Evolutionary conservation across 2,797 vertebrate genomes (phyloP), one percentile per base, ranked within the genome.

Genomic region (Enteromius anoplus): DNA sequence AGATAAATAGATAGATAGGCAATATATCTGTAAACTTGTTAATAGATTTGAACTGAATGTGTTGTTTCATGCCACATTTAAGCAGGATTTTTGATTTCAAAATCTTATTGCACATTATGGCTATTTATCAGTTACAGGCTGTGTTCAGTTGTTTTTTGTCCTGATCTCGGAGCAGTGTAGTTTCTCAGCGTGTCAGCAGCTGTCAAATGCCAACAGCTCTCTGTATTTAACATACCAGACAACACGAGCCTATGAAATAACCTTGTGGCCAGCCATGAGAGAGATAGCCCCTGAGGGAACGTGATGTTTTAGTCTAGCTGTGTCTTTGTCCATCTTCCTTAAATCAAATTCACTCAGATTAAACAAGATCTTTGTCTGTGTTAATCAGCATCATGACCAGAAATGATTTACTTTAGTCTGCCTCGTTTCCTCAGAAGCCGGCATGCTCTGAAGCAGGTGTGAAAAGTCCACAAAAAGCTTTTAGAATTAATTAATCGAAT

Each of bases 361-460:
- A 75, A 85, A 84, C 79, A 78, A 68, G 45, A 65, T 75, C 84
- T 73, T 78, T 84, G 80, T 84, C 84, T 81, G 14, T 81, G 66
- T 87, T 86, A 80, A 87, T 87, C 82, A 81, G 49, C 85, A 23
- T 87, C 82, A 86, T 71, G 64, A 62, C 11, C 37, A 78, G 62
- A 73, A 40, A 78, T 40, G 34, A 32, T 83, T 87, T 37, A 21
- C 68, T 86, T 83, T 84, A 78, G 81, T 83, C 66, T 76, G 17
- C 45, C 66, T 85, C 71, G 58, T 85, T 80, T 87, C 58, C 73
- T 83, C 75, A 60, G 76, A 70, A 69, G 72, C 84, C 2, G 55
- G 34, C 69, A 78, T 60, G 75, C 42, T 81, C 71, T 75, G 76
- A 72, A 68, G 68, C 79, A 79, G 87, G 82, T 72, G 82, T 78